A percentile compares a stretch with the other conserved stretches of the same genome.
phyloP scores from a whole-genome alignment of 1,140 invertebrate species.

The Theocolax elegans region DNA sequence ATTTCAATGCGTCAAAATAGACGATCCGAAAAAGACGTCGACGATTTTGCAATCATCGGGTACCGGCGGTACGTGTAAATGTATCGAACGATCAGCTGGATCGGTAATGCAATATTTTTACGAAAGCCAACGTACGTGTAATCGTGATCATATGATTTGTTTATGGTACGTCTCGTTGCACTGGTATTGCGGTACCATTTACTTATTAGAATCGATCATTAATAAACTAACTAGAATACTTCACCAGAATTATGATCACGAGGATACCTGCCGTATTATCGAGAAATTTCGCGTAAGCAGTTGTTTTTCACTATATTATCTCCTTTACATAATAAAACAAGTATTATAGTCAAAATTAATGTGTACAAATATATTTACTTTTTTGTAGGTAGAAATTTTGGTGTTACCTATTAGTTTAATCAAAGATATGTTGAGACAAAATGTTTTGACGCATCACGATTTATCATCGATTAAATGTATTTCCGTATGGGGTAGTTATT shows the following conservation, averaged over 20 bases:
- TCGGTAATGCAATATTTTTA: not conserved
- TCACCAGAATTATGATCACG: conserved; percentile 68
- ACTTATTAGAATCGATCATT: conserved; percentile 48
- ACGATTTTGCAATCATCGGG: conserved; percentile 72
- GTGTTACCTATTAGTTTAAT: not conserved
- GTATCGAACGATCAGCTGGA: conserved; percentile 74
- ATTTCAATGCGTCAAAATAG: conserved; percentile 33
- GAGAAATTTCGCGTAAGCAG: conserved; percentile 58
- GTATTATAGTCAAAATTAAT: too few relatives aligned
- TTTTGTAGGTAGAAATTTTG: not conserved
- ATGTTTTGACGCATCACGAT: conserved; percentile 42
- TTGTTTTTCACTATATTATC: too few relatives aligned
- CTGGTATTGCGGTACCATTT: conserved; percentile 47
- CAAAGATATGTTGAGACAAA: not conserved
- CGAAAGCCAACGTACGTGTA: accelerated
- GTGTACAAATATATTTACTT: too few relatives aligned
- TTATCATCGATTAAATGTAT: conserved; percentile 45
- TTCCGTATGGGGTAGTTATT: conserved; percentile 54
- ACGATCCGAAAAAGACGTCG: conserved; percentile 41
- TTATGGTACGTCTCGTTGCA: conserved; percentile 53
- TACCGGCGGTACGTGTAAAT: conserved; percentile 81
- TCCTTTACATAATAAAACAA: too few relatives aligned
- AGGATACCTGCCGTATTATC: conserved; percentile 66
- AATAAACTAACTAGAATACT: conserved; percentile 60
- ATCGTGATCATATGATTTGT: not conserved